A percentile compares a stretch with the other conserved stretches of the same genome.
phyloP scores from a whole-genome alignment of 1,140 invertebrate species.

The Chironomus striatipennis region DNA sequence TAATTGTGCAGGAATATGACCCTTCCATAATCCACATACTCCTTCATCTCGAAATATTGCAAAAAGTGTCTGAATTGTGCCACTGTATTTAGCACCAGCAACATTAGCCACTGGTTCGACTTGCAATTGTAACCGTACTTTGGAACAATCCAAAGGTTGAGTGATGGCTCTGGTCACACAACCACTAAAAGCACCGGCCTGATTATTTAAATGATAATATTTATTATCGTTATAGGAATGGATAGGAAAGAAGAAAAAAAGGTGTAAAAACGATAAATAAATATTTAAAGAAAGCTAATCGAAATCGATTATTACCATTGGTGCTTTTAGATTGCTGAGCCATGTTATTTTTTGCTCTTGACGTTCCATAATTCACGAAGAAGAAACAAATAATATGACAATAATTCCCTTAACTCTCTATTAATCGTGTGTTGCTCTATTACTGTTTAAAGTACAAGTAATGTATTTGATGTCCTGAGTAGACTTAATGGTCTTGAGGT shows the following conservation, averaged over 20 bases:
- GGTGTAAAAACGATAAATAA: no score
- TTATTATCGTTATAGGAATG: no score
- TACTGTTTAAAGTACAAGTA: no score
- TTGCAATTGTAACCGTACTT: slow-evolving; percentile 95
- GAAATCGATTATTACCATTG: slow-evolving; percentile 34
- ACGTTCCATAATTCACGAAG: background rate
- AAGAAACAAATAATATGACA: no score
- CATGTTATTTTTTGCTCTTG: background rate
- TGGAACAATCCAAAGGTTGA: slow-evolving; percentile 92
- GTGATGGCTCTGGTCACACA: slow-evolving; percentile 68
- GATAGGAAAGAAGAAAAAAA: no score
- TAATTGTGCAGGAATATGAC: slow-evolving; percentile 86
- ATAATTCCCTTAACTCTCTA: no score
- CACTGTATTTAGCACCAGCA: slow-evolving; percentile 29
- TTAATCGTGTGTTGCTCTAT: no score
- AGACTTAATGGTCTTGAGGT: no score
- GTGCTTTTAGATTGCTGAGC: background rate
- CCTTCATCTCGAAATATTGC: slow-evolving; percentile 83
- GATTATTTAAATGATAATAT: no score
- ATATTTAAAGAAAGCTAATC: no score
- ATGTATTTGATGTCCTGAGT: no score
- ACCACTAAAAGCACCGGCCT: slow-evolving; percentile 70
- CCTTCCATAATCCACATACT: slow-evolving; percentile 81
- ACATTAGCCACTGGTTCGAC: slow-evolving; percentile 68
- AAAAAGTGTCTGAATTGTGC: slow-evolving; percentile 53